A percentile compares a stretch with the other conserved stretches of the same genome.
Conservation (phyloP, 2,888 invertebrate species). For the Frankliniella fusca region DNA sequence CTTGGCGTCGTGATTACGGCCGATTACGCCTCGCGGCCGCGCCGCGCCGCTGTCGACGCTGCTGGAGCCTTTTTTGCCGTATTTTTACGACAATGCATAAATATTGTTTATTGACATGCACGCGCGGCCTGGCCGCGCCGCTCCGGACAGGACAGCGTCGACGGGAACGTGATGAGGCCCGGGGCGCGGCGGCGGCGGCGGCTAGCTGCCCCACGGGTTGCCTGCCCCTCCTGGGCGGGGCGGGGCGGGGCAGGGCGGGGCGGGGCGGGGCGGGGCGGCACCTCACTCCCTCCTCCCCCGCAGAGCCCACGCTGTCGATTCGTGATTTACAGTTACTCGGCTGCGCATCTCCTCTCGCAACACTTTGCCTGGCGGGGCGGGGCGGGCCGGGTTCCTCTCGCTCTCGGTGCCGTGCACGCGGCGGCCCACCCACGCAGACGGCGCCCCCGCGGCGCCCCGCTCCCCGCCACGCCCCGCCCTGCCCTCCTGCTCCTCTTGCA, state of each 20-base stretch:
- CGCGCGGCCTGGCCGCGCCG: neutral
- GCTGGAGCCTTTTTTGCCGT: neutral
- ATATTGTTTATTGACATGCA: slow-evolving; percentile 8
- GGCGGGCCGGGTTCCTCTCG: neutral
- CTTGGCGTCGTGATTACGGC: neutral
- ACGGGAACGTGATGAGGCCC: neutral
- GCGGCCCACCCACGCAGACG: neutral
- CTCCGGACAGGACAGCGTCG: neutral
- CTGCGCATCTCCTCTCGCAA: too few relatives aligned
- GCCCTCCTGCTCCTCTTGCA: neutral
- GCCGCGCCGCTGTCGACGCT: neutral
- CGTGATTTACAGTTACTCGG: neutral
- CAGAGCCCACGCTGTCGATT: neutral
- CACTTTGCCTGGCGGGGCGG: neutral
- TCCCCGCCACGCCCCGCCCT: neutral
- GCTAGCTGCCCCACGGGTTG: too few relatives aligned
- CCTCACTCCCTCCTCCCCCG: neutral
- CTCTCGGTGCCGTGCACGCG: neutral
- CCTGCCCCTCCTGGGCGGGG: too few relatives aligned
- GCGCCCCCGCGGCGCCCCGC: neutral
- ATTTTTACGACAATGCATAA: slow-evolving; percentile 4
- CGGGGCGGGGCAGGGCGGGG: too few relatives aligned
- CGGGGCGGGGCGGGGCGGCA: too few relatives aligned
- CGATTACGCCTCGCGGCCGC: neutral
- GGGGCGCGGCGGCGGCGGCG: neutral